phyloP scores from a whole-genome alignment of 1,140 invertebrate genomes.

The fruit fly (Drosophila melanogaster) region Release_6_plus_ISO1_MT NT_033777.3:4470501-4471000 shows the following conservation, averaged over 20 bases:
- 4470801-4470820: constrained; percentile 48
- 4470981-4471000: constrained; percentile 30
- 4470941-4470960: constrained; percentile 4
- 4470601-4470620: not conserved
- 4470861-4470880: constrained; percentile 61
- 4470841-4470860: constrained; percentile 22
- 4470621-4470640: constrained; percentile 43
- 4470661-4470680: not conserved
- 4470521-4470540: constrained; percentile 34
- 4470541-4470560: constrained; percentile 47
- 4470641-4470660: not conserved
- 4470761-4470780: constrained; percentile 10
- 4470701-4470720: constrained; percentile 41
- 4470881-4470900: constrained; percentile 68
- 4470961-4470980: not conserved
- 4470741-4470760: constrained; percentile 20
- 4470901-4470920: constrained; percentile 37
- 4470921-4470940: constrained; percentile 42
- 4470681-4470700: constrained; percentile 52
- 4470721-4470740: constrained; percentile 32
- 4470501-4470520: constrained; percentile 19
- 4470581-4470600: constrained; percentile 58
- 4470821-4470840: constrained; percentile 26
- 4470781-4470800: constrained; percentile 17
- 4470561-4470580: constrained; percentile 73